phyloP scores from a whole-genome alignment of 2,113 vertebrate species.

The Hepsetus odoe region DNA sequence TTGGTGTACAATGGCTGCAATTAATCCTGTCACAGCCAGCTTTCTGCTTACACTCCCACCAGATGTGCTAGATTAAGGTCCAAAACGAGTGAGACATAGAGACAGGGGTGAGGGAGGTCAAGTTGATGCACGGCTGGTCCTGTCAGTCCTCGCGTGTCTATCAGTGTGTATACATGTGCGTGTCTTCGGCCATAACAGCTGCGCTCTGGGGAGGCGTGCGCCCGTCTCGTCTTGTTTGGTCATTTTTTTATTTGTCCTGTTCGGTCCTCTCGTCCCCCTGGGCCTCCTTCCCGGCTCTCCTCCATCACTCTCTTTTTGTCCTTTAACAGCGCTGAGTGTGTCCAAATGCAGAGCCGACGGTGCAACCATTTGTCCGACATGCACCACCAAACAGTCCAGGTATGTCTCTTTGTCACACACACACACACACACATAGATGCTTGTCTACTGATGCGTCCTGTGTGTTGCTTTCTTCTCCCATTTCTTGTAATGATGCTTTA shows the following conservation, averaged over 20 bases:
- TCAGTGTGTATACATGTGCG: constrained; percentile 12
- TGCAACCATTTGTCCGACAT: constrained; percentile 24
- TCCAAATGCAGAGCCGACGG: constrained; percentile 37
- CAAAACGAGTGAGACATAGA: constrained; percentile 26
- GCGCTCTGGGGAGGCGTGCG: not conserved
- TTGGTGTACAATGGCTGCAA: not conserved
- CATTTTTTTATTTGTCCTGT: not conserved
- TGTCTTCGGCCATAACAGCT: not conserved
- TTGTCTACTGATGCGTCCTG: not conserved
- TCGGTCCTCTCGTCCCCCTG: not conserved
- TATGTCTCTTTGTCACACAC: constrained; percentile 5
- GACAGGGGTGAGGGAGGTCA: not conserved
- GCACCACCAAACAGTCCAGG: constrained; percentile 22
- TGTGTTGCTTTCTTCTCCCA: not conserved
- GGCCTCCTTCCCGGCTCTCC: not conserved
- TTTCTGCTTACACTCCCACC: constrained; percentile 9
- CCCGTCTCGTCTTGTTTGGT: not conserved
- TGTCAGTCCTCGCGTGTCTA: constrained; percentile 21
- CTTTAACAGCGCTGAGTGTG: constrained; percentile 48
- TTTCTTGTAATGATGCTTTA: too few relatives aligned
- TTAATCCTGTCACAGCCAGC: constrained; percentile 34
- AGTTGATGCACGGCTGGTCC: not conserved
- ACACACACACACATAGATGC: not conserved
- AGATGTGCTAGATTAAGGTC: constrained; percentile 26
- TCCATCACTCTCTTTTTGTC: constrained; percentile 42